Percentiles rank a stretch among this genome's conserved stretches.
phyloP scores from a whole-genome alignment of 2,797 vertebrate genomes.

The Chaetodon trifasciatus region DNA sequence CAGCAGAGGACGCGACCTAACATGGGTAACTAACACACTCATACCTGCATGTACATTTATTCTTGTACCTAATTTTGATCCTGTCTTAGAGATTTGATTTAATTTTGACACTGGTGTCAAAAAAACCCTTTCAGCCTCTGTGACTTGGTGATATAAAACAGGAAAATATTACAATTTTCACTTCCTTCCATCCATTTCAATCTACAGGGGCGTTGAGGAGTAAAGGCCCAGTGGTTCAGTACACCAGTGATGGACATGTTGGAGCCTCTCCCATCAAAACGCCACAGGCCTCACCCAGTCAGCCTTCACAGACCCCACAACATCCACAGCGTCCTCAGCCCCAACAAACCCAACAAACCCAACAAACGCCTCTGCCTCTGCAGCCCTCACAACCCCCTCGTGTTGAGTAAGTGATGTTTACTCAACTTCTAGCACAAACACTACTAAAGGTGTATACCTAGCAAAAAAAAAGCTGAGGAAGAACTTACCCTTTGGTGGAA shows the following conservation, averaged over 20 bases:
- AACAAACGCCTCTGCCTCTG: background rate
- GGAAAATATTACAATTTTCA: background rate
- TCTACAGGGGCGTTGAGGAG: slow-evolving; percentile 90
- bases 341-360: background rate
- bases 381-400: slow-evolving; percentile 53
- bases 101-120: too few relatives aligned
- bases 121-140: background rate
- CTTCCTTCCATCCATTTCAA: background rate
- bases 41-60: background rate
- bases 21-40: slow-evolving; percentile 85
- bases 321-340: slow-evolving; percentile 49
- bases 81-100: background rate
- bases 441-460: background rate
- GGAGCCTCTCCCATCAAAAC: slow-evolving; percentile 68
- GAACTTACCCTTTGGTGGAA: too few relatives aligned
- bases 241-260: slow-evolving; percentile 89
- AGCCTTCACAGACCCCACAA: slow-evolving; percentile 44
- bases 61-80: background rate
- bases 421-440: background rate
- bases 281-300: slow-evolving; percentile 30
- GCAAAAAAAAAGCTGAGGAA: too few relatives aligned
- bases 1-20: slow-evolving; percentile 94
- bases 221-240: slow-evolving; percentile 97
- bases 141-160: background rate
- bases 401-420: slow-evolving; percentile 78